Conservation (phyloP, 2,888 invertebrate species). For the Oxyteleia sp. region DNA sequence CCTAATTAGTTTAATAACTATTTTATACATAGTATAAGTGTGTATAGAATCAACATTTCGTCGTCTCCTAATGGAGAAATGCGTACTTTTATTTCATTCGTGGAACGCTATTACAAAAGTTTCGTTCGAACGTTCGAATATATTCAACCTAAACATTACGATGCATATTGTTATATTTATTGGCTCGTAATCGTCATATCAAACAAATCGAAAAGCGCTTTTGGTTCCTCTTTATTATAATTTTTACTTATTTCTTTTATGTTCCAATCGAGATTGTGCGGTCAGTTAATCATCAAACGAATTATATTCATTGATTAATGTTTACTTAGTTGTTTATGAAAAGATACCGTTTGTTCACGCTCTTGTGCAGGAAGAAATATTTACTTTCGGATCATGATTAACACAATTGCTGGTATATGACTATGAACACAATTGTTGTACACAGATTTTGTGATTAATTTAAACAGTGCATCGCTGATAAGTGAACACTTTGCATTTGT, state of each 20-base stretch:
- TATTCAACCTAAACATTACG: conserved; percentile 50
- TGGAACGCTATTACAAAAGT: conserved; percentile 64
- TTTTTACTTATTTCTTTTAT: no score
- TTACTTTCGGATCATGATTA: neutral
- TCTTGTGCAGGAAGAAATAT: no score
- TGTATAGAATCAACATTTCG: conserved; percentile 60
- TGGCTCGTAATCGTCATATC: conserved; percentile 40
- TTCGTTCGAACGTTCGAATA: conserved; percentile 48
- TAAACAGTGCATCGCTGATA: conserved; percentile 14
- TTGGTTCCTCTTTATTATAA: conserved; percentile 5
- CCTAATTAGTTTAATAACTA: conserved; percentile 71
- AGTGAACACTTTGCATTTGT: conserved; percentile 31
- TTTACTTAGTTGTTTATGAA: no score
- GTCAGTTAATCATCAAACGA: neutral
- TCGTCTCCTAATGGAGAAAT: conserved; percentile 69
- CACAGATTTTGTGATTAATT: conserved; percentile 12
- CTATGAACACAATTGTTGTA: conserved; percentile 41
- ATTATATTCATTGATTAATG: no score
- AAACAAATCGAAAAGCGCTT: conserved; percentile 37
- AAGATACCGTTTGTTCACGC: no score
- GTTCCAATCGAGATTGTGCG: conserved; percentile 36
- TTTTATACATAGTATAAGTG: conserved; percentile 77
- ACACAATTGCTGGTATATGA: neutral
- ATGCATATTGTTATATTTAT: conserved; percentile 48
- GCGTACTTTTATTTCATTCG: conserved; percentile 61